Conservation (phyloP, 2,888 invertebrate genomes). For the Metacarcinus magister region DNA sequence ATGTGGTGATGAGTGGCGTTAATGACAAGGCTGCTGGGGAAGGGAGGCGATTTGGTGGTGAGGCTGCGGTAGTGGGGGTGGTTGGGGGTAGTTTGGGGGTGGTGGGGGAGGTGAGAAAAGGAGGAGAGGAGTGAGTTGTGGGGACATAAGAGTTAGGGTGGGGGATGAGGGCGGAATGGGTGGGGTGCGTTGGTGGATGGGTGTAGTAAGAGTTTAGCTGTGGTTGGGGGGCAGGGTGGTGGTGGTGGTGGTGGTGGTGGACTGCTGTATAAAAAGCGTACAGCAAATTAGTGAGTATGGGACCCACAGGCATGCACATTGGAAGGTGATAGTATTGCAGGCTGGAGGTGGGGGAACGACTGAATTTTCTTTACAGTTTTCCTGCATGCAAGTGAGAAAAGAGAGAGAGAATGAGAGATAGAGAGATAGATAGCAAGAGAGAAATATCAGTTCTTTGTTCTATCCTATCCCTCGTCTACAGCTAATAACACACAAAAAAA, state of each 20-base stretch:
- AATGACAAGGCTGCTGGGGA: slow-evolving; percentile 7
- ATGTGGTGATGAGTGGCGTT: background rate
- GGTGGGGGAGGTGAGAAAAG: background rate
- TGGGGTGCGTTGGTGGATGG: background rate
- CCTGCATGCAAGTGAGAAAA: background rate
- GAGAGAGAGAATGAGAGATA: background rate
- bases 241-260: slow-evolving; percentile 29
- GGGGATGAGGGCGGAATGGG: background rate
- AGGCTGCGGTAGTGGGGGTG: too few relatives aligned
- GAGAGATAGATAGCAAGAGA: background rate
- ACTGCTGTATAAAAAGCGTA: background rate
- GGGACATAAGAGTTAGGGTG: background rate
- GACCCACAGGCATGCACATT: background rate
- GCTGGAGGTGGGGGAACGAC: background rate
- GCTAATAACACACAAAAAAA: background rate
- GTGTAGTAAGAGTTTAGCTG: background rate
- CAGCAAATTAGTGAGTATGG: slow-evolving; percentile 45
- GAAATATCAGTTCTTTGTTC: background rate
- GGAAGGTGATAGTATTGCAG: background rate
- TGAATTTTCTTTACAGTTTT: slow-evolving; percentile 17
- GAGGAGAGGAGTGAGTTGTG: background rate
- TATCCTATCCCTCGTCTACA: background rate
- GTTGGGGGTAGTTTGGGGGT: too few relatives aligned
- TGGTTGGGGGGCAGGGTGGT: background rate
- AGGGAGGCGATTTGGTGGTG: background rate